Percentiles rank a stretch among this genome's conserved stretches.
phyloP scores from a whole-genome alignment of 1,140 invertebrate genomes.

The Drosophila kikkawai region DNA sequence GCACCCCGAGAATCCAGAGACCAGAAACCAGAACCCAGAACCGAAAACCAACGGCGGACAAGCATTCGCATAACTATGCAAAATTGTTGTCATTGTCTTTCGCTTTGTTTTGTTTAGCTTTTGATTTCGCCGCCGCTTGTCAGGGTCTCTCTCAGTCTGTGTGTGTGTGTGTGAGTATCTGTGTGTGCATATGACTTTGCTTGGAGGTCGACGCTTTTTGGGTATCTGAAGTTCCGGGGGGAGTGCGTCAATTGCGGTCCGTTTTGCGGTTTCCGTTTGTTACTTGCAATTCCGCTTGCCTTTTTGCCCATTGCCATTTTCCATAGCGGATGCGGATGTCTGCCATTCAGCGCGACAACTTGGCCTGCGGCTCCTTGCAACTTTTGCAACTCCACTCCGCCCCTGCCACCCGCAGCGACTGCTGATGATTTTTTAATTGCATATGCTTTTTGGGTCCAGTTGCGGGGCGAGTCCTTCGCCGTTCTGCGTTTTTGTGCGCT shows the following conservation, averaged over 20 bases:
- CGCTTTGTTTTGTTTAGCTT: conserved; percentile 80
- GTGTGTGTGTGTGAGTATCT: conserved; percentile 30
- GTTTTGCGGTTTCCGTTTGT: conserved; percentile 79
- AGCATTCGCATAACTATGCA: conserved; percentile 80
- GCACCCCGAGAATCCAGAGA: conserved; percentile 61
- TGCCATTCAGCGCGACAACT: conserved; percentile 61
- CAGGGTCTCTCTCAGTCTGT: conserved; percentile 30
- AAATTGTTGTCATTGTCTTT: conserved; percentile 76
- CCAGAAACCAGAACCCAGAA: conserved; percentile 18
- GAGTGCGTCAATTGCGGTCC: conserved; percentile 80
- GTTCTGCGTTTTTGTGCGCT: conserved; percentile 40
- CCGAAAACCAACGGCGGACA: conserved; percentile 39
- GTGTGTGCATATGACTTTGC: conserved; percentile 78
- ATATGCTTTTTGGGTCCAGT: conserved; percentile 40
- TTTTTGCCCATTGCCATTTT: conserved; percentile 50
- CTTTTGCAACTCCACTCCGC: conserved; percentile 53
- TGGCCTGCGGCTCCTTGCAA: conserved; percentile 52
- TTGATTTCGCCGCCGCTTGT: conserved; percentile 53
- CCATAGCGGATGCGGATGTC: conserved; percentile 48
- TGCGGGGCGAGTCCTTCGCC: conserved; percentile 5
- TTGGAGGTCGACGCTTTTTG: conserved; percentile 64
- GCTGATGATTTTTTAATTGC: conserved; percentile 82
- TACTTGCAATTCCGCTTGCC: conserved; percentile 77
- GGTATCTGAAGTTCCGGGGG: conserved; percentile 28
- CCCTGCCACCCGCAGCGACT: conserved; percentile 38